Evolutionary conservation across 2,113 vertebrate genomes (phyloP), one percentile per base, ranked within the genome.

Genomic region (Gadus macrocephalus): DNA sequence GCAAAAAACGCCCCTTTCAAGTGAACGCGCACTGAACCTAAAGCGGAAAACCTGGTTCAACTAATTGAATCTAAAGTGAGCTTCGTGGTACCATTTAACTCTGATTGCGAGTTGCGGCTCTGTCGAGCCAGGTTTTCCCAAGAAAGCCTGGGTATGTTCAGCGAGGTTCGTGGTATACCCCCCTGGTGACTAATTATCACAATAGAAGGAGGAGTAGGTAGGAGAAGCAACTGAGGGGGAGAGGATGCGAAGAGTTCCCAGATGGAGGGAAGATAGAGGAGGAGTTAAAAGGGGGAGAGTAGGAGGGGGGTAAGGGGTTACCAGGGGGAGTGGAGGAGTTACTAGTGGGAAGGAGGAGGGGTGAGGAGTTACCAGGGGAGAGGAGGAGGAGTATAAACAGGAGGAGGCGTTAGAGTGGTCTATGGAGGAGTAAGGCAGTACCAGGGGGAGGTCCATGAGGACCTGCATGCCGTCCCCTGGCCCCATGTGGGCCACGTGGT

Each of bases 401-500:
- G 12, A 16, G 11, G 19, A 28, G 17, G 53, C 16, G 25, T n/a
- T 15, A 17, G 31, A 15, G 62, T 6, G 16, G 66, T 64, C 22
- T 78, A 28, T 19, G 22, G 25, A n/a, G n/a, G 49, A 17, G 42
- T 58, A 11, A 22, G 2, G 59, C 1, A 88, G 91, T 93, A 99
- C 96, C 96, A 98, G 90, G 59, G 97, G 97, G 68, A 99, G 93
- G 86, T 98, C 97, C 96, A 98, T 97, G 74, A 99, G 96, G 75
- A 95, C 96, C 87, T 99, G 97, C 96, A 97, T 95, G 66, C 97
- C 97, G 8, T 99, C 97, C 69, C 97, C 97, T 0, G 97, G 97
- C 83, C 97, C 97, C 97, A 99, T 99, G 86, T 99, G 97, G 60
- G 96, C 97, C 81, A 99, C 97, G 0, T 99, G 97, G 89, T 98